A percentile compares a stretch with the other conserved stretches of the same genome.
Conservation (phyloP, 1,140 invertebrate genomes). For the Tetragnatha versicolor region DNA sequence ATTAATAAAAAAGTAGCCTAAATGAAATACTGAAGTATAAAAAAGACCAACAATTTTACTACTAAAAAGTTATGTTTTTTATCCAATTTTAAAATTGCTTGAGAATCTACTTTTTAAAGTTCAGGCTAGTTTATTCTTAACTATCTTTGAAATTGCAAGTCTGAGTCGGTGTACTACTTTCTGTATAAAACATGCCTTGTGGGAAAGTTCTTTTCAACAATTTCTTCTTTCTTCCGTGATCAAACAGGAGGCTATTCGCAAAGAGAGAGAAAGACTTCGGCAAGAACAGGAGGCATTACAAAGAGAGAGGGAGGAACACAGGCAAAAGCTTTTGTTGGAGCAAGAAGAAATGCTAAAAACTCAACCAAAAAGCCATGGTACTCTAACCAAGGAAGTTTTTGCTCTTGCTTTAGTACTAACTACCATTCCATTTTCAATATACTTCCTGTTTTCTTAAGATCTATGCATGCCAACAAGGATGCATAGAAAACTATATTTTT, state of each 20-base stretch:
- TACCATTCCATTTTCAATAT: constrained; percentile 44
- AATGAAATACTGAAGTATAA: no score
- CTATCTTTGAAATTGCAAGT: no score
- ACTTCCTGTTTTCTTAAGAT: constrained; percentile 27
- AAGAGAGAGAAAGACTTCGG: constrained; percentile 58
- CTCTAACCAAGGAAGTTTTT: constrained; percentile 18
- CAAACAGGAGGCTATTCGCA: constrained; percentile 49
- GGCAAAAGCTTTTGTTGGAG: constrained; percentile 59
- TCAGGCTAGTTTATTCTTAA: no score
- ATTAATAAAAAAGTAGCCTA: no score
- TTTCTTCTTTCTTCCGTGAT: background rate
- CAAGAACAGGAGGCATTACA: constrained; percentile 57
- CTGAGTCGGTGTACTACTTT: no score
- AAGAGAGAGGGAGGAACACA: constrained; percentile 62
- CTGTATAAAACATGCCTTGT: no score
- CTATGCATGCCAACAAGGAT: background rate
- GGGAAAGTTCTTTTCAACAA: no score
- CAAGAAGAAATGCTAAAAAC: constrained; percentile 37
- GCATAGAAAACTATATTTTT: background rate
- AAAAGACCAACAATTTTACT: no score
- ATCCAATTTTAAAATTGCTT: no score
- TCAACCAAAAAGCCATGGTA: constrained; percentile 38
- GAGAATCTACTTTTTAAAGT: no score
- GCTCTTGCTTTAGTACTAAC: constrained; percentile 31
- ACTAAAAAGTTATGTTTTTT: no score